Evolutionary conservation across 1,140 invertebrate species (phyloP), one percentile per base, ranked within the genome.

Genomic region (Brachionus plicatilis): DNA sequence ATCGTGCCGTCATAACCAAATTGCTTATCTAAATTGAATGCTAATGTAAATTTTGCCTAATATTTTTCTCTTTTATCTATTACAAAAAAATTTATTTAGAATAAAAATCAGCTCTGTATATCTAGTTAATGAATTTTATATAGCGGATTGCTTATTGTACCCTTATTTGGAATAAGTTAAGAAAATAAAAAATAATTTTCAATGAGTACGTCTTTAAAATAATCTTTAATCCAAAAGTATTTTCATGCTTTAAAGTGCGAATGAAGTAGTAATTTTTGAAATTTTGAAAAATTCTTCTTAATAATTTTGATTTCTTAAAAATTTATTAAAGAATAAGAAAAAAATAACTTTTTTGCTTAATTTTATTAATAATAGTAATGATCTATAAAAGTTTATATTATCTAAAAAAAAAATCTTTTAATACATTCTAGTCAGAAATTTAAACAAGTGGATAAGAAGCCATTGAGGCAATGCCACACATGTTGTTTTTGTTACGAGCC

Each of bases 391-490:
- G 53, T 60, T 9, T 60, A 53, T 53, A 53, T 53, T 53, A 60
- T 60, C 53, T 60, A 37, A 68, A 68, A 68, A 68, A 68, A 66
- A 68, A 68, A 17, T 33, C 66, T 68, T 68, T 68, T 33, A n/a
- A n/a, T 68, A 33, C 27, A 68, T 41, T 11, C 24, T 68, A 33
- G 66, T 68, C 43, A 20, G 17, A 17, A n/a, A 17, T 33, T 76
- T 76, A 76, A 50, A 90, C 87, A 68, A 88, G 85, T 89, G 91
- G 88, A 87, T 91, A 92, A 75, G 88, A 89, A 84, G 96, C 94
- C 79, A 90, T 88, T 20, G 93, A 92, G 37, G 95, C 95, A 88
- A 97, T 93, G 87, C 96, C 96, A 89, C 96, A 98, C 87, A 94
- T 92, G 88, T 97, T 97, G 1, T 94, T 86, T 86, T 92, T 92